These are phyloP conservation scores for Sakesphorus luctuosus DNA, from an alignment of 2,113 vertebrate genomes.

Conservation along the genomic window DNA sequence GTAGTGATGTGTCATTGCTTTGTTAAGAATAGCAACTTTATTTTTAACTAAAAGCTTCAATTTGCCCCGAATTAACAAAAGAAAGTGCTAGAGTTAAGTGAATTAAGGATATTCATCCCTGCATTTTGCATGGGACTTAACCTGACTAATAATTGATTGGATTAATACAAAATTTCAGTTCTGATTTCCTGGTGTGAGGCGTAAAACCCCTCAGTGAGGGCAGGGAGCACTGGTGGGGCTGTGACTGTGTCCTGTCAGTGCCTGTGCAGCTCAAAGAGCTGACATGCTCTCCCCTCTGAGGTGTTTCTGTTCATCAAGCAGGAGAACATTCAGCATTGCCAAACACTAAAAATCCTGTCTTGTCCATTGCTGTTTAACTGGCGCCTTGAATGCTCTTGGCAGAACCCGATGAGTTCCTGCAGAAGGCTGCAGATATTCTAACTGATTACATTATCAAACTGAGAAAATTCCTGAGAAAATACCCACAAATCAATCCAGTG, in stretches of 20 bases:
- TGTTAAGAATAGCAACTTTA: neutral
- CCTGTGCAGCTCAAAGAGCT: neutral
- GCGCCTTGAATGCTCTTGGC: neutral
- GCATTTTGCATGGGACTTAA: neutral
- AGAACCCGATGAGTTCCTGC: slow-evolving; percentile 82
- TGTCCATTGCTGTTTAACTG: neutral
- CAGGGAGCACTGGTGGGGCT: neutral
- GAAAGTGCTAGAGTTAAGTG: neutral
- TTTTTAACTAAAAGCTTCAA: neutral
- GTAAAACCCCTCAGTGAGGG: neutral
- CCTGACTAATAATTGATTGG: neutral
- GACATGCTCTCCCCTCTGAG: neutral
- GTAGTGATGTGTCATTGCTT: neutral
- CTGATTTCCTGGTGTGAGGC: neutral
- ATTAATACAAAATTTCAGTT: neutral
- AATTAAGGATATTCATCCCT: neutral
- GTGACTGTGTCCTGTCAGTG: neutral
- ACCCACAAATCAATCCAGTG: slow-evolving; percentile 26
- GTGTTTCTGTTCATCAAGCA: neutral
- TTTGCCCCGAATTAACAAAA: neutral
- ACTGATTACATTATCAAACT: slow-evolving; percentile 85
- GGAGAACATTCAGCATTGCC: neutral
- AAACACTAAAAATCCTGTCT: rapidly evolving
- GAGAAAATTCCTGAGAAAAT: slow-evolving; percentile 87
- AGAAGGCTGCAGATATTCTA: slow-evolving; percentile 81